phyloP scores from a whole-genome alignment of 2,797 vertebrate genomes.

The Coracias cyanogaster region DNA sequence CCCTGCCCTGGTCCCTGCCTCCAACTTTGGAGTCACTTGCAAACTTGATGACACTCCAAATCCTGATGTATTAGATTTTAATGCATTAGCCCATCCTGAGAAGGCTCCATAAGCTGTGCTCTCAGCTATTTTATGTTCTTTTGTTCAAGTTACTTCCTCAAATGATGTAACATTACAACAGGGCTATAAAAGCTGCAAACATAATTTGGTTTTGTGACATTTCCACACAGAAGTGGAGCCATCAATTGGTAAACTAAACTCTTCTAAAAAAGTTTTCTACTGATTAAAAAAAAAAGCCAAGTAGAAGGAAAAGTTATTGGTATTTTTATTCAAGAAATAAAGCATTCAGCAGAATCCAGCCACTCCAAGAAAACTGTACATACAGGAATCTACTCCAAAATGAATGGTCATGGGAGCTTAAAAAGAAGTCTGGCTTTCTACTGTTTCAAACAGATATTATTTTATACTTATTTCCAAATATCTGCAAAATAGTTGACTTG shows the following conservation, averaged over 20 bases:
- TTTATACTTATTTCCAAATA: neutral
- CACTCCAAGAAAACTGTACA: neutral
- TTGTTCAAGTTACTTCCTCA: neutral
- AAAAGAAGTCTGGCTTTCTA: neutral
- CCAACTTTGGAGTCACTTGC: neutral
- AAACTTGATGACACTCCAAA: neutral
- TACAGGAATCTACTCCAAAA: neutral
- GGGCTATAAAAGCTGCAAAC: neutral
- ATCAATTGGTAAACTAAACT: neutral
- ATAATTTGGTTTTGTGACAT: neutral
- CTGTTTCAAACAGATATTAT: neutral
- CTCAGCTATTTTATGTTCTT: neutral
- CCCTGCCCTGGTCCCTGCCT: accelerated
- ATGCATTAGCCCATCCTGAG: neutral
- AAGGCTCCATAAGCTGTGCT: neutral
- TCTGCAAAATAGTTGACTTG: neutral
- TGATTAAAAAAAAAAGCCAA: neutral
- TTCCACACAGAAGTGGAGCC: neutral
- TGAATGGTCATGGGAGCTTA: accelerated
- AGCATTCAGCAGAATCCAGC: neutral
- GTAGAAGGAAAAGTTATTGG: neutral
- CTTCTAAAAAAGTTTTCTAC: neutral
- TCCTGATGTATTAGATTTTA: too few species aligned
- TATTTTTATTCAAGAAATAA: neutral
- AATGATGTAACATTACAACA: neutral